Conservation (phyloP, 2,113 vertebrate genomes). For the Penelope pileata region DNA sequence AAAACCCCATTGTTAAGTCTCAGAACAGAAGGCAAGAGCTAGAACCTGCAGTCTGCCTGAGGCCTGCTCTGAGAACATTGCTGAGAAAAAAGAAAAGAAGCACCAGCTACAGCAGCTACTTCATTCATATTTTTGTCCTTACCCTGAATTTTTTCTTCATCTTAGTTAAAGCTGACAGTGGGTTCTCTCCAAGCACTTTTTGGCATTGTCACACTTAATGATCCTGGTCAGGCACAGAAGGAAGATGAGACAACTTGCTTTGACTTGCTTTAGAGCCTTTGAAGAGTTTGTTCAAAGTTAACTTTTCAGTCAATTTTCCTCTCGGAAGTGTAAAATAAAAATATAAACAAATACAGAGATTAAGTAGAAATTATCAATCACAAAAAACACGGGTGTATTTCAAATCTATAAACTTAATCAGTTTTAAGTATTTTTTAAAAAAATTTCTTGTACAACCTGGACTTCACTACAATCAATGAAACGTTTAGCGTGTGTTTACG, state of each 20-base stretch:
- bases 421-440: not conserved
- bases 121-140: not conserved
- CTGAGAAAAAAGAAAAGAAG: not conserved
- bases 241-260: not conserved
- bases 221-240: not conserved
- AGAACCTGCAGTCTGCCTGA: not conserved
- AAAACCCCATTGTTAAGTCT: not conserved
- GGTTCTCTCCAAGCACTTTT: not conserved
- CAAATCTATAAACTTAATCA: not conserved
- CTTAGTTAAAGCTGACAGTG: not conserved
- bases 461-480: not conserved
- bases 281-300: not conserved
- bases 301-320: not conserved
- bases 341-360: not conserved
- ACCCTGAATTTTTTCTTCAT: not conserved
- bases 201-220: not conserved
- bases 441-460: not conserved
- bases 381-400: not conserved
- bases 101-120: not conserved
- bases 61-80: not conserved
- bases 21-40: not conserved
- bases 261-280: not conserved
- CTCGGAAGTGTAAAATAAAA: not conserved
- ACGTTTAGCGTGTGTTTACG: not conserved
- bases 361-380: not conserved